Conservation (phyloP, 2,113 vertebrate species). For the Peromyscus leucopus region DNA sequence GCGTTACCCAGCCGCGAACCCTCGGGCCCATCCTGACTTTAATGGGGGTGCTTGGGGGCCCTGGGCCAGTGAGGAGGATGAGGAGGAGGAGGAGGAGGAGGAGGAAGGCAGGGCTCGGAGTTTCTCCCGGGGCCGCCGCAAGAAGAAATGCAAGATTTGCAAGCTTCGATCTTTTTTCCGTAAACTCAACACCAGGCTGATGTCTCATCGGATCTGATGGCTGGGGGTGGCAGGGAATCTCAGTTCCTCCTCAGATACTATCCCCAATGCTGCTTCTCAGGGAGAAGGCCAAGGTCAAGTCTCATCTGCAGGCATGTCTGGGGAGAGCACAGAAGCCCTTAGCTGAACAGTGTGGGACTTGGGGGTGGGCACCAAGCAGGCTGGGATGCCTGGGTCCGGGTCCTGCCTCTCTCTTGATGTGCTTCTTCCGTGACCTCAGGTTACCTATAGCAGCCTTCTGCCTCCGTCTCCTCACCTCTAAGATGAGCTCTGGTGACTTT, state of each 20-base stretch:
- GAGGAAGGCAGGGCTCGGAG: slow-evolving; percentile 80
- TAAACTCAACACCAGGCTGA: slow-evolving; percentile 95
- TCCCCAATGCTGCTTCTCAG: background rate
- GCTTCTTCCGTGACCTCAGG: slow-evolving; percentile 5
- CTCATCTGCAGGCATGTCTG: background rate
- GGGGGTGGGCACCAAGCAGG: background rate
- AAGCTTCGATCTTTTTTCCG: slow-evolving; percentile 95
- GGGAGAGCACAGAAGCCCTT: background rate
- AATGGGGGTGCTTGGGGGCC: slow-evolving; percentile 97
- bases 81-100: slow-evolving; percentile 90
- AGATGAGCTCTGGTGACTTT: slow-evolving; percentile 16
- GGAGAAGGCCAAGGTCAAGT: background rate
- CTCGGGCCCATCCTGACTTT: slow-evolving; percentile 94
- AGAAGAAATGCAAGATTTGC: slow-evolving; percentile 92
- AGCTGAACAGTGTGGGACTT: background rate
- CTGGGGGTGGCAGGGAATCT: background rate
- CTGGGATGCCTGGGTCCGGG: background rate
- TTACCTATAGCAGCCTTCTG: background rate
- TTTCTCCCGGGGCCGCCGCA: slow-evolving; percentile 85
- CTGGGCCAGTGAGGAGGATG: slow-evolving; percentile 94
- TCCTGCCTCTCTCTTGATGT: background rate
- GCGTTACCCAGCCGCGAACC: slow-evolving; percentile 95
- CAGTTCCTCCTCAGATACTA: background rate
- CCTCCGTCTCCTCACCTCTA: slow-evolving; percentile 28
- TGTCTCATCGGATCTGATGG: slow-evolving; percentile 95